phyloP scores from a whole-genome alignment of 1,140 invertebrate species.

The Drosophila mojavensis region DNA sequence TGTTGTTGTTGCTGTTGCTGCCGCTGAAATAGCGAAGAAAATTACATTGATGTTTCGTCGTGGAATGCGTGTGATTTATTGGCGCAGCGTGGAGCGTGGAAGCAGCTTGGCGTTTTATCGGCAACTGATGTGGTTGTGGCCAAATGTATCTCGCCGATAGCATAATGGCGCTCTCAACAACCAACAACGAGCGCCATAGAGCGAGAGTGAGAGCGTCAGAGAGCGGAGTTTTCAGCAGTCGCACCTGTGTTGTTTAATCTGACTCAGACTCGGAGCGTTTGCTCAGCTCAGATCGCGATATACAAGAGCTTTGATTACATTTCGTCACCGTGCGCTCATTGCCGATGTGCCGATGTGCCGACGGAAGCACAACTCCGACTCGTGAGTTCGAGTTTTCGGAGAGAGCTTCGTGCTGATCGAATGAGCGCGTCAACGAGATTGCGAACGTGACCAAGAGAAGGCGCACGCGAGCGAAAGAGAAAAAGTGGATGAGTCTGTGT shows the following conservation, averaged over 20 bases:
- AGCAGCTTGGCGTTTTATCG: slow-evolving; percentile 75
- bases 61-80: slow-evolving; percentile 62
- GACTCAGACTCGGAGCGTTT: background rate
- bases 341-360: slow-evolving; percentile 3
- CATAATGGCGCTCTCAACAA: slow-evolving; percentile 17
- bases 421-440: too few species aligned
- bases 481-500: too few species aligned
- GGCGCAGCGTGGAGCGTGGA: slow-evolving; percentile 50
- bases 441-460: slow-evolving; percentile 28
- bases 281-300: slow-evolving; percentile 8
- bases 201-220: slow-evolving; percentile 1
- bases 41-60: slow-evolving; percentile 54
- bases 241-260: slow-evolving; percentile 25
- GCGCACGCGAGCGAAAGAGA: background rate
- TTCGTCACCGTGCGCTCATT: slow-evolving; percentile 2
- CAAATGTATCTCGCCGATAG: slow-evolving; percentile 62
- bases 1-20: slow-evolving; percentile 19
- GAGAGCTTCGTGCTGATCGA: slow-evolving; percentile 36
- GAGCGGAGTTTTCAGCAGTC: slow-evolving; percentile 27
- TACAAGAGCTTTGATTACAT: slow-evolving; percentile 15
- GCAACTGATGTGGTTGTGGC: slow-evolving; percentile 63
- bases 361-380: slow-evolving; percentile 5
- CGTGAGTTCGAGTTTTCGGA: slow-evolving; percentile 21
- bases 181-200: background rate
- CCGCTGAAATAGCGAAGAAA: slow-evolving; percentile 44